Evolutionary conservation across 2,797 vertebrate genomes (phyloP).

Genomic region (Brachyrhaphis roseni): DNA sequence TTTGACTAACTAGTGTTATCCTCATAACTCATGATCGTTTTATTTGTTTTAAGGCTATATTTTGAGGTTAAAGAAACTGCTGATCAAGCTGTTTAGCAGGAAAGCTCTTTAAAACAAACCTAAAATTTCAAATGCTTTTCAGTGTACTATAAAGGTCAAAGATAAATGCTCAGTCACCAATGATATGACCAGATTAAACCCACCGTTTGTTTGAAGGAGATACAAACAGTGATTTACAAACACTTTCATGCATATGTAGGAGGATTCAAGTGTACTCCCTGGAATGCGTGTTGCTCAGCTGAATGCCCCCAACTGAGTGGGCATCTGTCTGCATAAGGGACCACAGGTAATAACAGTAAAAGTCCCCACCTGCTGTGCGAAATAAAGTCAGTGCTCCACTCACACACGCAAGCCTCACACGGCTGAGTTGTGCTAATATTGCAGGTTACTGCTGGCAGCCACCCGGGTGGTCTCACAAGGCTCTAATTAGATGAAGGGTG

Average conservation of each 20-base stretch:
- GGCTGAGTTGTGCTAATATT: conserved; percentile 68
- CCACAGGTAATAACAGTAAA: conserved; percentile 77
- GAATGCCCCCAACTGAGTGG: conserved; percentile 63
- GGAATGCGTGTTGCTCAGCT: conserved; percentile 50
- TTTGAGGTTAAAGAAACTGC: neutral
- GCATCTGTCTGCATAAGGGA: conserved; percentile 78
- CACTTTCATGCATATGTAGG: conserved; percentile 17
- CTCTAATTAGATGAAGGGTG: conserved; percentile 72
- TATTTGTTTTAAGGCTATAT: neutral
- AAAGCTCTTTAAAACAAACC: neutral
- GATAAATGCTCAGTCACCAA: neutral
- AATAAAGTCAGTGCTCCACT: conserved; percentile 64
- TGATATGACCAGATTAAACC: conserved; percentile 14
- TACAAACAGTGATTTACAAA: conserved; percentile 33
- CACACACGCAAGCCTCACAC: conserved; percentile 41
- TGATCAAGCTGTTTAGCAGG: neutral
- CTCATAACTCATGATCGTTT: neutral
- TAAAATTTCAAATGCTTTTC: neutral
- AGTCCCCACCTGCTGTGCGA: conserved; percentile 65
- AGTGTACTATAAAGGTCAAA: neutral
- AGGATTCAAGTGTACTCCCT: conserved; percentile 31
- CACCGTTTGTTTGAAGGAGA: conserved; percentile 11
- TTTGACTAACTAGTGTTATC: neutral
- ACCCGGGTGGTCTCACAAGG: conserved; percentile 55
- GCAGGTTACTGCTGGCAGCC: conserved; percentile 49